Conservation (phyloP, 2,113 vertebrate species). For the Aplodontia rufa region DNA sequence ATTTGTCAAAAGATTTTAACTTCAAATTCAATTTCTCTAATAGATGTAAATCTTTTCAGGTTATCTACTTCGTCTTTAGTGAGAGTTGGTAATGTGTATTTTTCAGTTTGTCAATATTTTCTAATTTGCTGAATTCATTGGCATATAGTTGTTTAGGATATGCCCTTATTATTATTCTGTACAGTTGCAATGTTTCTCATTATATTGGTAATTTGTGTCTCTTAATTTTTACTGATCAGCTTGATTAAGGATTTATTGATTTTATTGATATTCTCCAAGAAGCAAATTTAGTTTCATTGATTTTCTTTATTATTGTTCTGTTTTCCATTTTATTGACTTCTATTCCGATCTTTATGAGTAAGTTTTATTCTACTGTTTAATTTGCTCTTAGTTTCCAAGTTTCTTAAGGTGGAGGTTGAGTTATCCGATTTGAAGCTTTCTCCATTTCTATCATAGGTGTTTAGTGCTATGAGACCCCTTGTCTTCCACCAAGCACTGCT, state of each 20-base stretch:
- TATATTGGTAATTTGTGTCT: background rate
- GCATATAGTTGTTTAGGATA: background rate
- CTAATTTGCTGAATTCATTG: background rate
- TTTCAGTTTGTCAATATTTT: background rate
- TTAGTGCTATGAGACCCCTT: background rate
- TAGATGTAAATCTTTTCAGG: background rate
- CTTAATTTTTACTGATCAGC: slow-evolving; percentile 30
- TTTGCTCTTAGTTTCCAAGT: slow-evolving; percentile 18
- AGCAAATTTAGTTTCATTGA: slow-evolving; percentile 41
- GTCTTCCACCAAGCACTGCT: background rate
- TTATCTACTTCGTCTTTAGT: background rate
- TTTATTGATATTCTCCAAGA: slow-evolving; percentile 33
- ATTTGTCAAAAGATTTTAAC: background rate
- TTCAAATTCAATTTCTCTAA: slow-evolving; percentile 32
- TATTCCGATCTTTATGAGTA: slow-evolving; percentile 43
- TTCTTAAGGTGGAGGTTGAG: background rate
- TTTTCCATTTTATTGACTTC: slow-evolving; percentile 59
- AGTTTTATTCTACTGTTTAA: background rate
- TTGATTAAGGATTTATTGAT: slow-evolving; percentile 26
- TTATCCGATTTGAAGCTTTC: background rate
- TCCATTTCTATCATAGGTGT: background rate
- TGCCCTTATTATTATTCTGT: background rate
- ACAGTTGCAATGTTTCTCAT: background rate
- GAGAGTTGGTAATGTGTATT: background rate
- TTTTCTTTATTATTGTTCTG: slow-evolving; percentile 35